Evolutionary conservation across 1,140 invertebrate genomes (phyloP), one percentile per base, ranked within the genome.

Genomic region (Octopus sinensis): DNA sequence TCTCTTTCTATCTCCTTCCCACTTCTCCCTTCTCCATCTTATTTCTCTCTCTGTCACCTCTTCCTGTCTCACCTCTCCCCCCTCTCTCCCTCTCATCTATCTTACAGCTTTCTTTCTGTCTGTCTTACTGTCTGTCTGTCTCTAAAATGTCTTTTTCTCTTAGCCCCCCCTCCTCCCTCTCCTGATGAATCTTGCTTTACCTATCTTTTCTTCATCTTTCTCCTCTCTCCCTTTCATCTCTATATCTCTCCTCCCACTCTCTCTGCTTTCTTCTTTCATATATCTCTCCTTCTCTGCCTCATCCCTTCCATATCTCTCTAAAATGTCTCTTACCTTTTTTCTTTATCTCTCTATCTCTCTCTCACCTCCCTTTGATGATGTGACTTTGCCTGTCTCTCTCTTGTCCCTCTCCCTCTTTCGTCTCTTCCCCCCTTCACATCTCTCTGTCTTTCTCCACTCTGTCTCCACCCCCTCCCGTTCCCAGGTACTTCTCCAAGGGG

Each of bases 161-260:
- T 53, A 81, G n/a, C 76, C 75, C 56, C 54, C 23, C 43, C 73
- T 78, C 71, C 13, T 78, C 51, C 62, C 4, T 52, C 53, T 51
- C 5, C 62, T 56, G 30, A 7, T 80, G 10, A 56, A 5, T 80
- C 75, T 53, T 30, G 17, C 30, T 76, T 23, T 52, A 13, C n/a
- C 80, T 52, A n/a, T 30, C 53, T 6, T 30, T 71, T 52, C 54
- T 68, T 62, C 30, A 13, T 73, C 53, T 71, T 81, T 6, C 52
- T 75, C 17, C 9, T 43, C 53, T 54, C 56, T 76, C 53, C 71
- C 78, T 77, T 53, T 56, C 53, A 62, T 71, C 23, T 78, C 62
- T 77, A 77, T 79, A 77, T 73, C 78, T 80, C 79, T 77, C 54
- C 73, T 71, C 80, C 56, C 75, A 53, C 75, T 71, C 53, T 78